phyloP scores from a whole-genome alignment of 2,113 vertebrate genomes.

The Numida meleagris region DNA sequence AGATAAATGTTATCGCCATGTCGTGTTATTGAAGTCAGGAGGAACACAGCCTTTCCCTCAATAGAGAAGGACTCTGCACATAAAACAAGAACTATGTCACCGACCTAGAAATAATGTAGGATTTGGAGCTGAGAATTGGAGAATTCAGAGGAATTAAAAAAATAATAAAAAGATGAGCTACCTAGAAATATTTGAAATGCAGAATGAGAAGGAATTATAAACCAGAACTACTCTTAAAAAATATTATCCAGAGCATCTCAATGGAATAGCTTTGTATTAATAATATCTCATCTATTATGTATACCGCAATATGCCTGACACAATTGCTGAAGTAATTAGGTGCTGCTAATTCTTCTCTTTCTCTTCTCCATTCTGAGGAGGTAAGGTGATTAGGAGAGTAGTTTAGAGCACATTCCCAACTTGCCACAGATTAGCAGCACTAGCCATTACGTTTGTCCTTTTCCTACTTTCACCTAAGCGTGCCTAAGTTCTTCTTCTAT shows the following conservation, averaged over 20 bases:
- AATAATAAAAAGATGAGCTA: neutral
- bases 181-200: neutral
- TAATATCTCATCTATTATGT: slow-evolving; percentile 67
- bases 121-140: neutral
- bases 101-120: neutral
- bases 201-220: neutral
- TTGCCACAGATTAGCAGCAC: neutral
- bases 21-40: neutral
- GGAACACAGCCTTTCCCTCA: neutral
- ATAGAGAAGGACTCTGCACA: neutral
- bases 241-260: slow-evolving; percentile 31
- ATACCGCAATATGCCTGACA: slow-evolving; percentile 46
- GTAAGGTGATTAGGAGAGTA: neutral
- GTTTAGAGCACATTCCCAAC: neutral
- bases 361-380: neutral
- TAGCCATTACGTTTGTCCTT: neutral
- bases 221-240: too few species aligned
- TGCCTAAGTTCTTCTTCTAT: neutral
- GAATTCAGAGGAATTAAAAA: neutral
- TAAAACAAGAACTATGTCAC: neutral
- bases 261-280: slow-evolving; percentile 51
- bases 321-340: slow-evolving; percentile 49
- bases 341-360: slow-evolving; percentile 31
- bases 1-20: neutral
- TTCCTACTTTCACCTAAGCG: neutral